Base-by-base conservation (phyloP, 2,113 vertebrate species). In the Hipposideros armiger region DNA sequence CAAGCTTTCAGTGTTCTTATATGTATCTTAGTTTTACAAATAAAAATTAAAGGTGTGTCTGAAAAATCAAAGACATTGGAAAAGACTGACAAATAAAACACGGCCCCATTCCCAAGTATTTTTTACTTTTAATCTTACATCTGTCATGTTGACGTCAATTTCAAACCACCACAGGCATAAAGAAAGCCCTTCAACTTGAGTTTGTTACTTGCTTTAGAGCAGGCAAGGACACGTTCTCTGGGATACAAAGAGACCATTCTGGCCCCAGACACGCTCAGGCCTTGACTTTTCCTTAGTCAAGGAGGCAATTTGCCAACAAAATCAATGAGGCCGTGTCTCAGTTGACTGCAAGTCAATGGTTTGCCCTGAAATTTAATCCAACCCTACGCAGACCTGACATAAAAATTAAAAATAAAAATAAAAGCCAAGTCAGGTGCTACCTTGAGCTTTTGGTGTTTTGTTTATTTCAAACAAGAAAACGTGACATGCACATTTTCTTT, bases 341-440 rank as follows among this genome's bases (percentile, higher is more conserved):
- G 47, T 13, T 78, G 52, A 93, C n/a, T 86, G 4, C 28, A 94
- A 72, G 52, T 30, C 22, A 40, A 60, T 15, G 8, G 50, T 52
- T 36, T 90, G 95, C 4, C 50, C 26, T 69, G 83, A 78, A 60
- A 66, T 1, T 70, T 78, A 17, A 77, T 40, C 64, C 9, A 58
- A 60, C 24, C 24, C 80, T 86, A 90, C 5, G 70, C 45, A 92
- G 94, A 89, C 26, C 2, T 42, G n/a, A 85, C 28, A 81, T 45
- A 36, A 86, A 96, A 94, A 77, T 76, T 67, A 40, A 62, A 90
- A 86, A 78, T 70, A 83, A 86, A 86, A 90, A n/a, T 28, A 22
- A 91, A 90, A 78, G 5, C 16, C 40, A 62, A 58, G 16, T 64
- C 64, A 85, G 30, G 8, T 84, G 66, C 58, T 11, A 60, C 8